Evolutionary conservation across 2,113 vertebrate species (phyloP).

Genomic region (Galbula dea): DNA sequence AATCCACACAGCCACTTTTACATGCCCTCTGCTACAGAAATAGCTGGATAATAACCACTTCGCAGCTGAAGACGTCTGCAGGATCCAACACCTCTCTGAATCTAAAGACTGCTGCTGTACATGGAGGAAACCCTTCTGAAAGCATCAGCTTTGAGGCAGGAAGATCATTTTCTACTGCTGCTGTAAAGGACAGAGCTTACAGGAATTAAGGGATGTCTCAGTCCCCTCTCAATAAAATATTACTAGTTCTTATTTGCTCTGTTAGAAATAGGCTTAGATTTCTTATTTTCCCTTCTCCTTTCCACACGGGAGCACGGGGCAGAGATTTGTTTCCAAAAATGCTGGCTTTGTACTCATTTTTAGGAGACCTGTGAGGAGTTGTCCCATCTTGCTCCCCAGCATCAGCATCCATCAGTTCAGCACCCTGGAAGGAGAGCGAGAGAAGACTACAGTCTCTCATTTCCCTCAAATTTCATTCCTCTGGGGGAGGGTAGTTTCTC

Average conservation of each 20-base stretch:
- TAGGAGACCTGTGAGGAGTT: not conserved
- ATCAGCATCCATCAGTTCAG: not conserved
- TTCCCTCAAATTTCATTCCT: not conserved
- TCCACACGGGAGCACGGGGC: fast-evolving
- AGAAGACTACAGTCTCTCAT: not conserved
- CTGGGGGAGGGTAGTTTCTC: not conserved
- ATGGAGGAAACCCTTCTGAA: slow-evolving; percentile 27
- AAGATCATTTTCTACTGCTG: not conserved
- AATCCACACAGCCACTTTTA: slow-evolving; percentile 42
- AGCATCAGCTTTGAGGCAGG: slow-evolving; percentile 26
- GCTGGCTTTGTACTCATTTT: not conserved
- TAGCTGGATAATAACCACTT: slow-evolving; percentile 55
- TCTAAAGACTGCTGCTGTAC: not conserved
- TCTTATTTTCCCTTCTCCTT: not conserved
- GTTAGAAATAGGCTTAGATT: slow-evolving; percentile 29
- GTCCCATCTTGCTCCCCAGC: not conserved
- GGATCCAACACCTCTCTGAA: not conserved
- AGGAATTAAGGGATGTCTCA: slow-evolving; percentile 48
- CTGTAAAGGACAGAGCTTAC: slow-evolving; percentile 44
- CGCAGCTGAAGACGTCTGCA: not conserved
- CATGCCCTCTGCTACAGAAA: slow-evolving; percentile 22
- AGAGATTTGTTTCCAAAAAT: not conserved
- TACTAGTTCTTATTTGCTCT: slow-evolving; percentile 25
- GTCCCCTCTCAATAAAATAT: slow-evolving; percentile 31
- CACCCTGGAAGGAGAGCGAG: not conserved